Base-by-base conservation (phyloP, 2,888 invertebrate genomes). In the Cosmopolites sordidus region DNA sequence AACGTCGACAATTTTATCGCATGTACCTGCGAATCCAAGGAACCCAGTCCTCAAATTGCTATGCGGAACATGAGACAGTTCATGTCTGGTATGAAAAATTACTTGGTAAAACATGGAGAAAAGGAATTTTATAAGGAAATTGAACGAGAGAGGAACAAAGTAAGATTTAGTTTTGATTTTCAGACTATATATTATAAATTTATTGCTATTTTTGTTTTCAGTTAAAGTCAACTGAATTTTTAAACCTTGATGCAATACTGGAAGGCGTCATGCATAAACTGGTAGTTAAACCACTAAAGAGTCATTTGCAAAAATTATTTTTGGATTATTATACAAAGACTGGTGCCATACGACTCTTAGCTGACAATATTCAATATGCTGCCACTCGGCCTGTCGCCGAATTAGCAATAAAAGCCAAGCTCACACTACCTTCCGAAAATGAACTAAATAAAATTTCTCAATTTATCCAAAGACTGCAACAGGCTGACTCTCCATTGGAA, bases 41-140 rank as follows among this genome's bases (percentile, higher is more conserved):
- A 95, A 70, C 85, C 83, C 18, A 89, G 87, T 66, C 94, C 94
- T 0, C 89, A 89, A 73, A 81, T 92, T 51, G 89, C 89, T 59
- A 90, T 91, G 90, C 80, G 90, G 55, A 91, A 91, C 68, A 90
- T 95, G 79, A 82, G 96, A 1, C 95, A 96, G 73, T 98, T 97
- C 71, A 95, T 97, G 92, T 95, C 92, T 12, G 97, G 96, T 50
- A 96, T 98, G 87, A 97, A 97, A 74, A 98, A 98, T 74, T 98
- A 96, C 74, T 79, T 97, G 55, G 91, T 96, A 27, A 95, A 95
- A 68, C 93, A 95, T 66, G 96, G 96, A 14, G 96, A 97, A 71
- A 86, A 89, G 57, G 91, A 91, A 64, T 90, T 97, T 70, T 92
- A 92, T 69, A 87, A 86, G 63, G 87, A 95, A 71, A 92, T 97